Conservation (phyloP, 1,140 invertebrate genomes). For the Triops longicaudatus region DNA sequence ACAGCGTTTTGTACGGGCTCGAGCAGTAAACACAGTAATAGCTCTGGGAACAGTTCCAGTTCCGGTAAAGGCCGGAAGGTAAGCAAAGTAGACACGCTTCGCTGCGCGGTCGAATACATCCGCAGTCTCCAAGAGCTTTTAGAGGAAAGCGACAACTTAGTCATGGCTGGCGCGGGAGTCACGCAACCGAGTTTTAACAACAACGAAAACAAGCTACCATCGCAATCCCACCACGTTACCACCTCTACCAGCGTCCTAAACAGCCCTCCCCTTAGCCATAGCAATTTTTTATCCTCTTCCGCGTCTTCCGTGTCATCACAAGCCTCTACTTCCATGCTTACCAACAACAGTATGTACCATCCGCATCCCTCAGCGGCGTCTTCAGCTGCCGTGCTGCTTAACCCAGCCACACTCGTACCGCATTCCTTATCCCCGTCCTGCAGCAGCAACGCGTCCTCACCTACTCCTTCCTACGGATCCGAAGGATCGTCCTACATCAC, state of each 20-base stretch:
- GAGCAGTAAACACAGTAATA: neutral
- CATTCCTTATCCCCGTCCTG: constrained; percentile 28
- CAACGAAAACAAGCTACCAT: neutral
- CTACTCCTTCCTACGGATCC: constrained; percentile 44
- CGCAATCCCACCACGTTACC: neutral
- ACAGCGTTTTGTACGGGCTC: constrained; percentile 15
- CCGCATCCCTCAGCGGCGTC: neutral
- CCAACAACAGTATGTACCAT: neutral
- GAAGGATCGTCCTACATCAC: constrained; percentile 56
- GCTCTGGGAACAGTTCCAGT: constrained; percentile 25
- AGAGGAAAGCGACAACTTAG: constrained; percentile 23
- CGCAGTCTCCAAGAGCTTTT: constrained; percentile 42
- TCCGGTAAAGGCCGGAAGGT: constrained; percentile 51
- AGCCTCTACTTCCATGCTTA: neutral
- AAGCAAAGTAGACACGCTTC: constrained; percentile 48
- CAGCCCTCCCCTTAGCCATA: neutral
- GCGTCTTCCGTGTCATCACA: neutral
- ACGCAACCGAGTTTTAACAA: neutral
- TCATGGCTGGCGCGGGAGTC: neutral
- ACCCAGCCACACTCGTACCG: neutral
- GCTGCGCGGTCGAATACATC: constrained; percentile 48
- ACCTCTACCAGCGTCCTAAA: neutral
- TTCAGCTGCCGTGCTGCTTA: neutral
- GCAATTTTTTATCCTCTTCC: neutral
- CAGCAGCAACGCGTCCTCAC: constrained; percentile 28